Evolutionary conservation across 2,113 vertebrate species (phyloP).

Genomic region (Vicugna pacos): DNA sequence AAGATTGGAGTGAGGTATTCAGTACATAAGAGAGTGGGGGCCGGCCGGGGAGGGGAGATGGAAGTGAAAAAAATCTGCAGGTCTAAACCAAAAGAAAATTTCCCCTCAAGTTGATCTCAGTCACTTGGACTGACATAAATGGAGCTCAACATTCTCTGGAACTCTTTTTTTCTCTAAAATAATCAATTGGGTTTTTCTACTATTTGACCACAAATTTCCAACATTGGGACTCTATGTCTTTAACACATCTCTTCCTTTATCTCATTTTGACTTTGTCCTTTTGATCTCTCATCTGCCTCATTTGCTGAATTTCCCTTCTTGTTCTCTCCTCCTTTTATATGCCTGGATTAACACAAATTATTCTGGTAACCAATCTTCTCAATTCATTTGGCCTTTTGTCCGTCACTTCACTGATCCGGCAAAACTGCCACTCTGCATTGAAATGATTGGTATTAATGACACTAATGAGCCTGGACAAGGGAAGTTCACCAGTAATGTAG

Average conservation of each 20-base stretch:
- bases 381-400: not conserved
- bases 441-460: not conserved
- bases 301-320: not conserved
- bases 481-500: not conserved
- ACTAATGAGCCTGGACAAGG: not conserved
- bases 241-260: not conserved
- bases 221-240: not conserved
- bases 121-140: not conserved
- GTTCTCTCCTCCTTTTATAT: not conserved
- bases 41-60: fast-evolving
- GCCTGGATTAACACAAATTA: not conserved
- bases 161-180: not conserved
- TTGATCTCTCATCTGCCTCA: not conserved
- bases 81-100: not conserved
- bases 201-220: not conserved
- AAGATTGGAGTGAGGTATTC: not conserved
- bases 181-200: not conserved
- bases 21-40: not conserved
- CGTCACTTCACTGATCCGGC: not conserved
- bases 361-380: not conserved
- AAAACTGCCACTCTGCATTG: not conserved
- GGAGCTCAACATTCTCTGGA: not conserved
- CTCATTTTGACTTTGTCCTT: not conserved
- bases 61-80: not conserved
- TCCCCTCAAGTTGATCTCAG: not conserved